These are phyloP conservation scores for Macrobrachium rosenbergii DNA, from an alignment of 1,140 invertebrate genomes.

Conservation along the genomic window DNA sequence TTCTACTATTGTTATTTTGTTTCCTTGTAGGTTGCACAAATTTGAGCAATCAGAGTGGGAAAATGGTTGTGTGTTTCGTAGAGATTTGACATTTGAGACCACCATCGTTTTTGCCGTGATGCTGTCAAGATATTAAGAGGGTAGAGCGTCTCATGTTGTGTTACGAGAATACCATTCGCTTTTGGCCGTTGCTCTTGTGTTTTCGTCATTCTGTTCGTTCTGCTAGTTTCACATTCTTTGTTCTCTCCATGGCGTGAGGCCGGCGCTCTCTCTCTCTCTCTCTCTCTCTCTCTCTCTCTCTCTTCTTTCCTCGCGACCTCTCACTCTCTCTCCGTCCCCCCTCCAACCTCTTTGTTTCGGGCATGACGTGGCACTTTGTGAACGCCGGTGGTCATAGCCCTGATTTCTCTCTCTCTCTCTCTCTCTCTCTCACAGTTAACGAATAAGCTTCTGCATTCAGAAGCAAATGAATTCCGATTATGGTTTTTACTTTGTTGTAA, in stretches of 20 bases:
- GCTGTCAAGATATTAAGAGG: no score
- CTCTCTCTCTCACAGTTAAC: not conserved
- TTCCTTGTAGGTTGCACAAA: no score
- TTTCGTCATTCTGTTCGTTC: not conserved
- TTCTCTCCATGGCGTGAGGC: not conserved
- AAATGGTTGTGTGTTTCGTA: no score
- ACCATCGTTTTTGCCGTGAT: no score
- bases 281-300: not conserved
- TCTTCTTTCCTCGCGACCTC: not conserved
- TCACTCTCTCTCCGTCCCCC: not conserved
- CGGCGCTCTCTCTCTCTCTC: not conserved
- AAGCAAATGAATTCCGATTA: not conserved
- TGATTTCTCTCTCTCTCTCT: not conserved
- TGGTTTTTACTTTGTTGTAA: not conserved
- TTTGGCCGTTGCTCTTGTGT: no score
- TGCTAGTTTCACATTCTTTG: not conserved
- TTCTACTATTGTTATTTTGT: no score
- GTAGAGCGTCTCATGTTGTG: no score
- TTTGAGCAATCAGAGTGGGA: no score
- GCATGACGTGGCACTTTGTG: no score
- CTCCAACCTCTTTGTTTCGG: not conserved
- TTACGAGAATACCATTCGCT: no score
- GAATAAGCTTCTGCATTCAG: not conserved
- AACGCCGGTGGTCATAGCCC: not conserved
- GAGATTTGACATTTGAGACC: no score